Percentiles rank a stretch among this genome's conserved stretches.
phyloP scores from a whole-genome alignment of 2,113 vertebrate genomes.

The Octodon degus region DNA sequence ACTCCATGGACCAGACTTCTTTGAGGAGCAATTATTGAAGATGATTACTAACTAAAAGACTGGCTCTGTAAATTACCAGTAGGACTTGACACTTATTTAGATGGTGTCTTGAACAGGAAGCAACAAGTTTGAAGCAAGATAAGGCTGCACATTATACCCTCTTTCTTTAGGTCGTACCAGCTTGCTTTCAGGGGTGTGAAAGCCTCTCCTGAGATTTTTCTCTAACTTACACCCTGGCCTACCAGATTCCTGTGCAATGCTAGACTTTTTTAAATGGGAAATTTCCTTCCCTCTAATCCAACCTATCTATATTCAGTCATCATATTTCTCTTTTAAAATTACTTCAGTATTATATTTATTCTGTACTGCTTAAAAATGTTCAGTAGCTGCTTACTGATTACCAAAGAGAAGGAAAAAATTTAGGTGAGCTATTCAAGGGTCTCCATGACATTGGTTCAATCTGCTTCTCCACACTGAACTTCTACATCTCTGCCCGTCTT shows the following conservation, averaged over 20 bases:
- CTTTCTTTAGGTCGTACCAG: background rate
- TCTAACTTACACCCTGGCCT: background rate
- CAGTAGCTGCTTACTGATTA: background rate
- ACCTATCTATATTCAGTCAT: background rate
- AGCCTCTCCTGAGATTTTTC: background rate
- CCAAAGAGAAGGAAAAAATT: background rate
- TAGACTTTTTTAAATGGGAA: background rate
- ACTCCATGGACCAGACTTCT: background rate
- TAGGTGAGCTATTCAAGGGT: background rate
- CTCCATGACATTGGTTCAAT: background rate
- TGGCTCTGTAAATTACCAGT: background rate
- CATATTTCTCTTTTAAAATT: background rate
- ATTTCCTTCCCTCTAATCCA: background rate
- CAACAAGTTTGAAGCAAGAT: background rate
- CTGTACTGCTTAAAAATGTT: slow-evolving; percentile 21
- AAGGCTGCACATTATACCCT: background rate
- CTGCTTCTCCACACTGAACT: background rate
- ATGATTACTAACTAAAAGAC: background rate
- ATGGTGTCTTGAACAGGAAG: background rate
- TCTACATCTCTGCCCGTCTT: background rate
- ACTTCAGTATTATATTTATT: background rate
- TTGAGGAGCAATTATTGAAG: background rate
- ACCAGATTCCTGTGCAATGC: background rate
- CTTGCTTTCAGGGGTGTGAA: background rate
- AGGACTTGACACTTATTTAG: background rate